Percentiles rank a stretch among this genome's conserved stretches.
Conservation (phyloP, 2,113 vertebrate species). For the Myotis lucifugus region DNA sequence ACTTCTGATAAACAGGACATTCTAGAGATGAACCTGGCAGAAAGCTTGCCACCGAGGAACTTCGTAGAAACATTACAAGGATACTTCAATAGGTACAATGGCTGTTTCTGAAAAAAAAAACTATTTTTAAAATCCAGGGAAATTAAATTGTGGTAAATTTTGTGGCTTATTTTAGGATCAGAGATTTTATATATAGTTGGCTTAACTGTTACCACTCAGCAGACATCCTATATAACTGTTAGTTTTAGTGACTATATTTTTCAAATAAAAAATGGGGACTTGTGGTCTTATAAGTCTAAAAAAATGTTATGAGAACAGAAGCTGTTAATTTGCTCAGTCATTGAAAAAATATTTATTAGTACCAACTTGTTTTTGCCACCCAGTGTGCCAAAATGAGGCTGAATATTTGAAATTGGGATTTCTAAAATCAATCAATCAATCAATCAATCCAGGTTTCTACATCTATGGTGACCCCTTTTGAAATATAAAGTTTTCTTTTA, state of each 20-base stretch:
- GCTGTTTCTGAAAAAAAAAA: not conserved
- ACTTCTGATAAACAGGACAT: slow-evolving; percentile 5
- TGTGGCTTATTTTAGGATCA: not conserved
- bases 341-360: not conserved
- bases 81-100: not conserved
- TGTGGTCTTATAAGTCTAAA: not conserved
- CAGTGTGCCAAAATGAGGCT: not conserved
- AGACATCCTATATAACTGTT: not conserved
- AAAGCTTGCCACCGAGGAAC: not conserved
- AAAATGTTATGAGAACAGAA: not conserved
- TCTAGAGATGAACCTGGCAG: not conserved
- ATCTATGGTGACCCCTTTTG: not conserved
- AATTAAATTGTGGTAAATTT: not conserved
- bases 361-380: not conserved
- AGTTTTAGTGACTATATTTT: not conserved
- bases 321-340: not conserved
- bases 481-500: slow-evolving; percentile 2
- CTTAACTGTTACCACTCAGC: not conserved
- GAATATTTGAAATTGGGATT: slow-evolving; percentile 6
- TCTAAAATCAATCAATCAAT: not conserved
- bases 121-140: not conserved
- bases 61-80: not conserved
- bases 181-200: not conserved
- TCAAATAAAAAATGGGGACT: not conserved
- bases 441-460: not conserved